Evolutionary conservation across 1,140 invertebrate species (phyloP), one percentile per base, ranked within the genome.

Genomic region (Berghia stephanieae): DNA sequence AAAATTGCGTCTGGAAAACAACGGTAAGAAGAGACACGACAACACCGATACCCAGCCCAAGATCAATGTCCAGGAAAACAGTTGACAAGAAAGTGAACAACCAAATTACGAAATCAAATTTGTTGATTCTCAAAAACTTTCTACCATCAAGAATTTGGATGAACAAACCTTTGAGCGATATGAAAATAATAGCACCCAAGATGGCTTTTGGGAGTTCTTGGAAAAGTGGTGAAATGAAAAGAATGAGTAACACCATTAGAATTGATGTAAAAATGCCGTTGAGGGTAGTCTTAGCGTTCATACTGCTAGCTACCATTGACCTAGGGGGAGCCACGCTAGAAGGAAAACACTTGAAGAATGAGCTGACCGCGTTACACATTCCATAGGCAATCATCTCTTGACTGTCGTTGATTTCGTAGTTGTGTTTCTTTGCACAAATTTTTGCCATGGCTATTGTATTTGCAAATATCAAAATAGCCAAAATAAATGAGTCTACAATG

Each of bases 251-350:
- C 6, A 92, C 80, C 43, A 91, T 82, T 31, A 92, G 82, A 3
- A 86, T 78, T n/a, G 89, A 80, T 16, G 89, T 87, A 40, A 92
- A 82, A 38, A 92, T 43, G 1, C 85, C 85, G 57, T 75, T 77
- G n/a, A 87, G 31, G 1, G 83, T 86, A 46, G 86, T 83, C 63
- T 83, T 86, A 10, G 83, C 82, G 71, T 85, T 84, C 84, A 86
- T 87, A 36, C 75, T 75, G 36, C 81, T 83, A 34, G 83, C 82
- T 21, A 87, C 82, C 86, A 96, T 96, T 43, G 95, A 96, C 79
- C 94, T 89, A 1, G 94, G 94, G 84, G 95, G 94, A 21, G 94
- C 94, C 40, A 94, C 96, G 6, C 96, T 97, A 5, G 88, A 90
- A n/a, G 91, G 90, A 80, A 91, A 92, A 66, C 91, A 91, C 21